These are phyloP conservation scores for Pelagia noctiluca DNA, from an alignment of 30 jellyfish, hydroid and myxozoan species.

Conservation along the genomic window DNA sequence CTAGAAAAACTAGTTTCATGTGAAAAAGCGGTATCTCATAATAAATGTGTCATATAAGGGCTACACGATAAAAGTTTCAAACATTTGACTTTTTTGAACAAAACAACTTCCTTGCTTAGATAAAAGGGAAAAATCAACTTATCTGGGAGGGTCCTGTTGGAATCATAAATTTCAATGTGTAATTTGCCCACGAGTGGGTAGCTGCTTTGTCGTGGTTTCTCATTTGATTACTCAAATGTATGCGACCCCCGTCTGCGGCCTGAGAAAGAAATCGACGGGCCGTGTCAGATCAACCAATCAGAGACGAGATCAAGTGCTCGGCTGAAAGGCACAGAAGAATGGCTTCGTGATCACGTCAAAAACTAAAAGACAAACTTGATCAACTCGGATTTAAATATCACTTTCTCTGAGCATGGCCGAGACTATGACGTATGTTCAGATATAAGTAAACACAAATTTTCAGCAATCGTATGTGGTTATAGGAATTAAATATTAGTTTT, in stretches of 20 bases:
- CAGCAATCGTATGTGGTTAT: not conserved
- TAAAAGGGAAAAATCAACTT: too few species aligned
- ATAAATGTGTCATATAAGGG: not conserved
- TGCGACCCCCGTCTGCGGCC: conserved; percentile 69
- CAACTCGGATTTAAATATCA: not conserved
- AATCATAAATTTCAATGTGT: not conserved
- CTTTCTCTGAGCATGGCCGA: not conserved
- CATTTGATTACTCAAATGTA: not conserved
- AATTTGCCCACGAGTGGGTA: not conserved
- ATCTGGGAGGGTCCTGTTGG: not conserved
- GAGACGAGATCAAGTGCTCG: conserved; percentile 50
- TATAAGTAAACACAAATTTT: too few species aligned
- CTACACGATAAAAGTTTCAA: not conserved
- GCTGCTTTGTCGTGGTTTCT: not conserved
- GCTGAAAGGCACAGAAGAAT: conserved; percentile 59
- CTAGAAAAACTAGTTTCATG: too few species aligned
- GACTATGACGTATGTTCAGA: not conserved
- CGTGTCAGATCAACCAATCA: conserved; percentile 71
- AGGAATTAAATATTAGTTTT: not conserved
- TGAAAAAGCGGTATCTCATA: too few species aligned
- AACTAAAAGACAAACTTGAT: conserved; percentile 19
- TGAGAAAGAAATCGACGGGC: conserved; percentile 70
- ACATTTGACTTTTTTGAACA: not conserved
- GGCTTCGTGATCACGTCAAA: conserved; percentile 66
- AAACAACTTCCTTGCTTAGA: not conserved